Conservation (phyloP, 2,797 vertebrate genomes). For the Sparus aurata region DNA sequence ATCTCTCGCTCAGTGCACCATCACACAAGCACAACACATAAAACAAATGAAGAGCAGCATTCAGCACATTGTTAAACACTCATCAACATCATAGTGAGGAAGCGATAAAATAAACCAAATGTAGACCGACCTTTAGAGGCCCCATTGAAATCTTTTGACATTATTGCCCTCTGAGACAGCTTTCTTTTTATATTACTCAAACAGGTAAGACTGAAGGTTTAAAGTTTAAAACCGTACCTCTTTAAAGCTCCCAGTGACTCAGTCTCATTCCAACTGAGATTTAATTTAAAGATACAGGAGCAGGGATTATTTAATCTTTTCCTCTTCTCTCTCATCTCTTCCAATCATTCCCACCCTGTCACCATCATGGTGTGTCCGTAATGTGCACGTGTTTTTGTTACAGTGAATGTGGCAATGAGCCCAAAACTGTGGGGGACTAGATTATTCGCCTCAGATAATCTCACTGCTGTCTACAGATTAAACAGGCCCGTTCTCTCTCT, state of each 20-base stretch:
- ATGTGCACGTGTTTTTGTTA: slow-evolving; percentile 29
- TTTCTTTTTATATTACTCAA: not conserved
- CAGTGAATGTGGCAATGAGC: slow-evolving; percentile 19
- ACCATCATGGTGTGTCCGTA: slow-evolving; percentile 15
- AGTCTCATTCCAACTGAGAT: not conserved
- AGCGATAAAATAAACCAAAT: slow-evolving; percentile 23
- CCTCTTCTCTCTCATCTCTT: too few relatives aligned
- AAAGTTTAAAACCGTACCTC: not conserved
- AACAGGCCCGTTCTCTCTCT: slow-evolving; percentile 53
- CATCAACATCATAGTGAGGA: slow-evolving; percentile 24
- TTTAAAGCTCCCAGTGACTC: not conserved
- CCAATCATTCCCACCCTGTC: not conserved
- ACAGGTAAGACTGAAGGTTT: not conserved
- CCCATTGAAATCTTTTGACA: not conserved
- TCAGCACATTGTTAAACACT: slow-evolving; percentile 24
- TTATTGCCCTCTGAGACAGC: not conserved
- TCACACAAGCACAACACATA: slow-evolving; percentile 25
- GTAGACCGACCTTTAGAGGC: not conserved
- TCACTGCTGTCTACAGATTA: slow-evolving; percentile 79
- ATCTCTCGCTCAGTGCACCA: slow-evolving; percentile 2
- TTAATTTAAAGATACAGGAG: slow-evolving; percentile 3
- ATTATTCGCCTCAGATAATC: slow-evolving; percentile 84
- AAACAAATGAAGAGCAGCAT: slow-evolving; percentile 12
- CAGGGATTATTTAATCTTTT: slow-evolving; percentile 17
- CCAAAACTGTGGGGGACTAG: slow-evolving; percentile 64